phyloP scores from a whole-genome alignment of 2,113 vertebrate genomes.

The Emydocephalus ijimae region DNA sequence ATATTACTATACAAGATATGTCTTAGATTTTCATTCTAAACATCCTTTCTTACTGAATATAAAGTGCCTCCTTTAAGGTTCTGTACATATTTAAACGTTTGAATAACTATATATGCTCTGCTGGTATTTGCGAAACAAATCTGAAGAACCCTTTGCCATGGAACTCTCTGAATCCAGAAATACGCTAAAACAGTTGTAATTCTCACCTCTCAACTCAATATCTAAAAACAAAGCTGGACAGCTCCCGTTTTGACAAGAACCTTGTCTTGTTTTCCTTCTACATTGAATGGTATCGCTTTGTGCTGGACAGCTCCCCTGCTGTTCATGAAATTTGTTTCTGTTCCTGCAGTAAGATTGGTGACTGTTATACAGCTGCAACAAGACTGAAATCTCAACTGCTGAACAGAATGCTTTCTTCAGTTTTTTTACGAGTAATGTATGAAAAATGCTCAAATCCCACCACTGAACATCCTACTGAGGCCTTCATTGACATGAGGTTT shows the following conservation, averaged over 20 bases:
- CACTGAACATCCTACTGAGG: neutral
- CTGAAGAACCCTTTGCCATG: neutral
- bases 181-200: neutral
- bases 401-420: neutral
- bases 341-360: neutral
- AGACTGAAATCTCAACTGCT: neutral
- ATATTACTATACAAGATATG: neutral
- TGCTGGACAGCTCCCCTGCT: neutral
- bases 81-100: neutral
- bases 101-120: neutral
- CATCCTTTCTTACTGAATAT: neutral
- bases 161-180: neutral
- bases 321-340: neutral
- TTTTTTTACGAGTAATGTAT: neutral
- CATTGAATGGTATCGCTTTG: neutral
- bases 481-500: neutral
- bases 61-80: neutral
- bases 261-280: neutral
- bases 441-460: neutral
- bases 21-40: neutral
- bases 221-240: neutral
- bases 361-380: neutral
- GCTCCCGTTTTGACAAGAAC: neutral
- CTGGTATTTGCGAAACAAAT: neutral
- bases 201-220: neutral